phyloP scores from a whole-genome alignment of 2,113 vertebrate genomes.

The Dissostichus mawsoni region DNA sequence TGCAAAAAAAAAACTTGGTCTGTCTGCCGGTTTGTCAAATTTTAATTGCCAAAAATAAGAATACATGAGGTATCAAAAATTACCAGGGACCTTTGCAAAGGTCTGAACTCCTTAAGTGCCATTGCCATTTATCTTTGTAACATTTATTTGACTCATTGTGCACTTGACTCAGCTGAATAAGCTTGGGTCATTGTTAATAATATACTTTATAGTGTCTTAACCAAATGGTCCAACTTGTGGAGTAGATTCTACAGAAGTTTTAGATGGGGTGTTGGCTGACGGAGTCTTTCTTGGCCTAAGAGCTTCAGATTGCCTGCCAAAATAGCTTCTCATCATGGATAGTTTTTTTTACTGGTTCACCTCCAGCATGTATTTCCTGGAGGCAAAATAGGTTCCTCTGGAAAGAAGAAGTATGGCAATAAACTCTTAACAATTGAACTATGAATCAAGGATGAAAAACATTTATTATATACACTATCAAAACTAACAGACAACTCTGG shows the following conservation, averaged over 20 bases:
- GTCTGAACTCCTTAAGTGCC: no score
- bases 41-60: not conserved
- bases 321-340: not conserved
- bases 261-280: no score
- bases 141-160: no score
- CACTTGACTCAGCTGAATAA: not conserved
- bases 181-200: not conserved
- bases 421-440: no score
- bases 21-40: not conserved
- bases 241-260: no score
- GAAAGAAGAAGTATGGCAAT: no score
- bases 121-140: no score
- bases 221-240: no score
- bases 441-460: no score
- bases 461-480: no score
- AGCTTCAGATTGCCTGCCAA: not conserved
- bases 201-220: not conserved
- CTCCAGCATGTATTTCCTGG: not conserved
- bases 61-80: not conserved
- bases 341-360: not conserved
- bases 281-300: not conserved
- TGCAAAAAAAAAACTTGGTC: not conserved
- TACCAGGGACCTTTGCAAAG: no score
- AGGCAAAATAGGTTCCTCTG: not conserved
- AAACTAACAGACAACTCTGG: not conserved